phyloP scores from a whole-genome alignment of 53 echinoderm and acorn worm genomes.

The Antedon mediterranea region DNA sequence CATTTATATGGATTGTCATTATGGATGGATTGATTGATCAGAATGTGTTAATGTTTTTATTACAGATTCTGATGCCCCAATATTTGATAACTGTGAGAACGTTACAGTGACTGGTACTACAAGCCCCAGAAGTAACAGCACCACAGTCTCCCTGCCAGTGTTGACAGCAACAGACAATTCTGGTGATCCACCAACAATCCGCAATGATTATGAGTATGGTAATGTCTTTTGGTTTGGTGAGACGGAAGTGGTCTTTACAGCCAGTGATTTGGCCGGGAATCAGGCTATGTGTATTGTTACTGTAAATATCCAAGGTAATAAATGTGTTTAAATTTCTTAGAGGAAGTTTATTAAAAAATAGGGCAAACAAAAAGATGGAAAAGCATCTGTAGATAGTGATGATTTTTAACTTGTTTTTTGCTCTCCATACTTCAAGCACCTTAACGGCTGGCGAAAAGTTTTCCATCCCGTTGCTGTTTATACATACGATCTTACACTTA shows the following conservation, averaged over 20 bases:
- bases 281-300: background rate
- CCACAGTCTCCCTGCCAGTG: background rate
- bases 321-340: too few relatives aligned
- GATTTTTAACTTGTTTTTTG: too few relatives aligned
- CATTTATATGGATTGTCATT: too few relatives aligned
- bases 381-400: too few relatives aligned
- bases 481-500: too few relatives aligned
- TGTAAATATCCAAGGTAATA: background rate
- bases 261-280: background rate
- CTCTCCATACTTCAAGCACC: too few relatives aligned
- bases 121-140: background rate
- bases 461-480: too few relatives aligned
- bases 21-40: too few relatives aligned
- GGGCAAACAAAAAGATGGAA: too few relatives aligned
- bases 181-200: background rate
- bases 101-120: background rate
- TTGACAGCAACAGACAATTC: background rate
- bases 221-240: background rate
- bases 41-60: too few relatives aligned
- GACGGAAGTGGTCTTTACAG: background rate
- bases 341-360: too few relatives aligned
- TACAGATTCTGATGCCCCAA: background rate
- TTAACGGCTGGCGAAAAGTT: too few relatives aligned
- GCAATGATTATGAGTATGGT: background rate
- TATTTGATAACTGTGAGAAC: background rate